Conservation (phyloP, 2,113 vertebrate genomes). For the Campylomormyrus numenius region DNA sequence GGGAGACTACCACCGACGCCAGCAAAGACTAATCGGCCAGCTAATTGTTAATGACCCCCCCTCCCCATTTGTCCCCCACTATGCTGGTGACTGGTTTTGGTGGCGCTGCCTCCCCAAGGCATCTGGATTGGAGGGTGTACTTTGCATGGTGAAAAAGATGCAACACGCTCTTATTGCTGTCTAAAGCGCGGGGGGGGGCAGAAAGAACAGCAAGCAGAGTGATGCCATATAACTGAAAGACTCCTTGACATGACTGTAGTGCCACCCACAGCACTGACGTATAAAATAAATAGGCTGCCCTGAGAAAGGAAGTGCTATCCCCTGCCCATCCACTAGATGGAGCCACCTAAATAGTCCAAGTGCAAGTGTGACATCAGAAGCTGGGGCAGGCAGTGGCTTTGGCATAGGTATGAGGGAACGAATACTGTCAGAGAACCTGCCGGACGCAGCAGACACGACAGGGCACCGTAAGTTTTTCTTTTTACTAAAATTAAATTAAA, state of each 20-base stretch:
- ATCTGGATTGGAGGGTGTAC: slow-evolving; percentile 9
- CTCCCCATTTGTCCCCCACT: slow-evolving; percentile 37
- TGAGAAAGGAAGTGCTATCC: neutral
- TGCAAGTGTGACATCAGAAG: neutral
- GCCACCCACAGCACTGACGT: neutral
- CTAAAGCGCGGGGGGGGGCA: slow-evolving; percentile 10
- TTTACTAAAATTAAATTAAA: neutral
- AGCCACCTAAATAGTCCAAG: neutral
- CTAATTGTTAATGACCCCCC: neutral
- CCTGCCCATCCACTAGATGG: neutral
- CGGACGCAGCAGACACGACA: neutral
- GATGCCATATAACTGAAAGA: neutral
- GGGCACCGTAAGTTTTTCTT: neutral
- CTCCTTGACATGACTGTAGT: neutral
- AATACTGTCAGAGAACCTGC: neutral
- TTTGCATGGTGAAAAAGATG: slow-evolving; percentile 16
- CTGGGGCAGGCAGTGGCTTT: slow-evolving; percentile 2
- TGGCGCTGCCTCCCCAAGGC: neutral
- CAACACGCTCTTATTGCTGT: slow-evolving; percentile 48
- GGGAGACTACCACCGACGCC: neutral
- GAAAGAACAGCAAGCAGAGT: neutral
- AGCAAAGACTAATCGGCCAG: neutral
- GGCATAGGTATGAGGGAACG: neutral
- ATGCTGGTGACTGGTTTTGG: slow-evolving; percentile 50
- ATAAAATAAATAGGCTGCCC: neutral